Evolutionary conservation across 2,113 vertebrate genomes (phyloP), one percentile per base, ranked within the genome.

Genomic region (Tichodroma muraria): DNA sequence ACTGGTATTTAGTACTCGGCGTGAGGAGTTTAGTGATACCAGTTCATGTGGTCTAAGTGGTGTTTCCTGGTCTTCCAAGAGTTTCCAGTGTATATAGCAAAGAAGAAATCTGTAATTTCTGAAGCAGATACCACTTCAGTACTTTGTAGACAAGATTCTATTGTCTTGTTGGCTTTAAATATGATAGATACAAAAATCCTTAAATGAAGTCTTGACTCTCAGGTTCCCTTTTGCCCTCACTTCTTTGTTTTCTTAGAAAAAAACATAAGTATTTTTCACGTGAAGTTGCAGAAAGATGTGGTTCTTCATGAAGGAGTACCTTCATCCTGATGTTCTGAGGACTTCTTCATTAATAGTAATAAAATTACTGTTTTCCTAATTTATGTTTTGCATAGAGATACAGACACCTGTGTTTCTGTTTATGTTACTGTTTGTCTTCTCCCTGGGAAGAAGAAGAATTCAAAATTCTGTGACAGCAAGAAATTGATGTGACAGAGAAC

Each of bases 241-340:
- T 54, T n/a, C 19, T 56, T 80, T 52, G 5, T 28, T 69, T 82
- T 37, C 11, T 59, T 37, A 31, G 37, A 28, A 47, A 53, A 68
- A 47, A 28, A 11, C 2, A 0, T 13, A 24, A 40, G 18, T 15
- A 6, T 18, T 15, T 76, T 69, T 37, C 9, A 18, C 8, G 8
- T 78, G 17, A 64, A 84, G 52, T 52, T 38, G 30, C 4, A 42
- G 21, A 52, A 78, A 56, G 15, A 33, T 42, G 20, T 22, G 6
- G 6, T 73, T 71, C 33, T 44, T 90, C 4, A 5, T 59, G 28
- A 64, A 40, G 17, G 7, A 8, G 2, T 72, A 6, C 11, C 13
- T 66, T 66, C 8, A 33, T 68, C 13, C 33, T 85, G 35, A 13
- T 87, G 31, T 87, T 80, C 49, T 68, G 25, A 59, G 57, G 28